A percentile compares a stretch with the other conserved stretches of the same genome.
Conservation (phyloP, 2,113 vertebrate species). For the Sigmodon hispidus region DNA sequence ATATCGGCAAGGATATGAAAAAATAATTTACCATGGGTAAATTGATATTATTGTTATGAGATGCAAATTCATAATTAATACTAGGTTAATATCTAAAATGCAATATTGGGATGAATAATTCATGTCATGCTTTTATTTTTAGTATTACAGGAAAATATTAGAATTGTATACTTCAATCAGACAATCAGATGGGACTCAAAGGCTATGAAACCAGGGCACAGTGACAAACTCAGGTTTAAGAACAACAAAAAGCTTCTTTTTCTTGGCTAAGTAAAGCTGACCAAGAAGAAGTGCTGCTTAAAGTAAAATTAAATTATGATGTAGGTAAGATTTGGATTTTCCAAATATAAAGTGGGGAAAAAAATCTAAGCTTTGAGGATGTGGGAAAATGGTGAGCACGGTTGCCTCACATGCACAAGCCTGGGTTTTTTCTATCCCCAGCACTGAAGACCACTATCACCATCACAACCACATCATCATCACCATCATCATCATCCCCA, state of each 20-base stretch:
- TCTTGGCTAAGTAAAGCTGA: conserved; percentile 62
- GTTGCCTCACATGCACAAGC: background rate
- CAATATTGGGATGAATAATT: conserved; percentile 64
- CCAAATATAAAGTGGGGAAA: conserved; percentile 39
- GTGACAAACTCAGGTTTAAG: conserved; percentile 26
- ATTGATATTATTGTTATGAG: conserved; percentile 36
- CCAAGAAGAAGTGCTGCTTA: background rate
- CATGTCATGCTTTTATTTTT: conserved; percentile 50
- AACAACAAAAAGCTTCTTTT: conserved; percentile 62
- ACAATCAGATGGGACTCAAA: conserved; percentile 43
- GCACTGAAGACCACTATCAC: background rate
- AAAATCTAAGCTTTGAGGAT: background rate
- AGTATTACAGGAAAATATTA: conserved; percentile 53
- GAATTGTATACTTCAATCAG: conserved; percentile 32
- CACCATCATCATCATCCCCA: background rate
- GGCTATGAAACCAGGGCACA: conserved; percentile 55
- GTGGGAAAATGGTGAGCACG: background rate
- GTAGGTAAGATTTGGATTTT: background rate
- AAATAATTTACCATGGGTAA: conserved; percentile 66
- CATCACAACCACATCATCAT: background rate
- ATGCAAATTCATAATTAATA: conserved; percentile 64
- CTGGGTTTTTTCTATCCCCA: background rate
- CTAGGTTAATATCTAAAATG: conserved; percentile 60
- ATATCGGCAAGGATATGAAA: conserved; percentile 32
- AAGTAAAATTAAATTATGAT: conserved; percentile 64